Conservation (phyloP, 2,797 vertebrate species). For the Mus caroli region DNA sequence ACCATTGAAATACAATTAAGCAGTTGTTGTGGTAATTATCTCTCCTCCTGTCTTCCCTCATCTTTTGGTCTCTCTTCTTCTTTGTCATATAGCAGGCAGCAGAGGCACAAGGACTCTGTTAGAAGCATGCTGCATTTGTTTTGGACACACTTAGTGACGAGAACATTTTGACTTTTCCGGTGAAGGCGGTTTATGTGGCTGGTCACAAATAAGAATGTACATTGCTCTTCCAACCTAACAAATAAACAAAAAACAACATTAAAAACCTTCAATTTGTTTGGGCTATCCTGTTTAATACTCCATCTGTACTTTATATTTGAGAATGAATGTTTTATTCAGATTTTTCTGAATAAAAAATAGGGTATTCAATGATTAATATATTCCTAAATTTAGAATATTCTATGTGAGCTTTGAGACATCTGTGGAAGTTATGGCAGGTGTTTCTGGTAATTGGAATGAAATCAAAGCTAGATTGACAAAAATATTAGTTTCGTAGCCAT, state of each 20-base stretch:
- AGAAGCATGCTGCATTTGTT: conserved; percentile 47
- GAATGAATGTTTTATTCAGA: conserved; percentile 28
- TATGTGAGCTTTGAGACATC: not conserved
- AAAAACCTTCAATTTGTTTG: conserved; percentile 26
- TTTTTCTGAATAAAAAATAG: conserved; percentile 67
- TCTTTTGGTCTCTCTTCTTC: not conserved
- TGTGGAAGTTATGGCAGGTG: conserved; percentile 31
- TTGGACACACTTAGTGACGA: not conserved
- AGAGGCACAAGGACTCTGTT: conserved; percentile 29
- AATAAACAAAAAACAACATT: not conserved
- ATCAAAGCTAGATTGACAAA: conserved; percentile 55
- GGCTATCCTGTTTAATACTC: not conserved
- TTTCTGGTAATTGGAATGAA: conserved; percentile 51
- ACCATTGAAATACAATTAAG: not conserved
- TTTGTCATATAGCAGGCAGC: not conserved
- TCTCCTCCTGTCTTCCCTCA: not conserved
- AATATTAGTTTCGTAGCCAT: conserved; percentile 20
- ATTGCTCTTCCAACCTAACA: conserved; percentile 30
- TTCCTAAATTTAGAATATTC: conserved; percentile 57
- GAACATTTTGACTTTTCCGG: conserved; percentile 18
- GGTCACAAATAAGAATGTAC: conserved; percentile 4
- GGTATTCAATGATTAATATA: conserved; percentile 41
- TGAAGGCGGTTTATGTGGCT: not conserved
- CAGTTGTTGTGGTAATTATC: not conserved
- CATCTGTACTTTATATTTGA: conserved; percentile 34